These are phyloP conservation scores for Eumacrocentrus americanus DNA, from an alignment of 2,888 invertebrate species.

Conservation along the genomic window DNA sequence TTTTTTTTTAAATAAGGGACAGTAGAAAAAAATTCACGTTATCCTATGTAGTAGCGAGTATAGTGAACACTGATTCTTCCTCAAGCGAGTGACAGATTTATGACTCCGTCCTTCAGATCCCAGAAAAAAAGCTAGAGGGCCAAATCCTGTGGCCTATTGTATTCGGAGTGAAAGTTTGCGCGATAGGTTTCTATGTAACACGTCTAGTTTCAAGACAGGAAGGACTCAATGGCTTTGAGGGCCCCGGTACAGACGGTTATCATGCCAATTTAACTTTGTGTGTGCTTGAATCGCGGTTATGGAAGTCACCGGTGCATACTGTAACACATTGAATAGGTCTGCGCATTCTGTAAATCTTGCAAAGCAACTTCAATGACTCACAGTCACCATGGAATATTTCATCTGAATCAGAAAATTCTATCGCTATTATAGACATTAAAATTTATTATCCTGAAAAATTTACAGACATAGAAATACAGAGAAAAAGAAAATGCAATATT, in stretches of 20 bases:
- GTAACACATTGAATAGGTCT: too few relatives aligned
- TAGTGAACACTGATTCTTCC: constrained; percentile 37
- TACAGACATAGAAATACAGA: neutral
- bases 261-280: constrained; percentile 7
- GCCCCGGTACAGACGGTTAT: neutral
- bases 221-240: neutral
- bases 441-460: neutral
- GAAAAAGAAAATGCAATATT: neutral
- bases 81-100: constrained; percentile 38
- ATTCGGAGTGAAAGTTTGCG: constrained; percentile 58
- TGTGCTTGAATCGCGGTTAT: neutral
- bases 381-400: too few relatives aligned
- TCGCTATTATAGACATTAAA: too few relatives aligned
- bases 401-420: too few relatives aligned
- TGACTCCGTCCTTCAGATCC: constrained; percentile 42
- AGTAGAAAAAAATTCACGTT: constrained; percentile 26
- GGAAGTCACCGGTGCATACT: too few relatives aligned
- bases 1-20: constrained; percentile 23
- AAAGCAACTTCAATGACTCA: too few relatives aligned
- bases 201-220: neutral
- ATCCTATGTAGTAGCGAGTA: constrained; percentile 27
- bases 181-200: constrained; percentile 44
- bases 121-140: constrained; percentile 36
- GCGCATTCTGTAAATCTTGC: neutral
- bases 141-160: constrained; percentile 46